A percentile compares a stretch with the other conserved stretches of the same genome.
These are phyloP conservation scores for Notocelia uddmanniana DNA, from an alignment of 2,888 invertebrate genomes.

Conservation along the genomic window DNA sequence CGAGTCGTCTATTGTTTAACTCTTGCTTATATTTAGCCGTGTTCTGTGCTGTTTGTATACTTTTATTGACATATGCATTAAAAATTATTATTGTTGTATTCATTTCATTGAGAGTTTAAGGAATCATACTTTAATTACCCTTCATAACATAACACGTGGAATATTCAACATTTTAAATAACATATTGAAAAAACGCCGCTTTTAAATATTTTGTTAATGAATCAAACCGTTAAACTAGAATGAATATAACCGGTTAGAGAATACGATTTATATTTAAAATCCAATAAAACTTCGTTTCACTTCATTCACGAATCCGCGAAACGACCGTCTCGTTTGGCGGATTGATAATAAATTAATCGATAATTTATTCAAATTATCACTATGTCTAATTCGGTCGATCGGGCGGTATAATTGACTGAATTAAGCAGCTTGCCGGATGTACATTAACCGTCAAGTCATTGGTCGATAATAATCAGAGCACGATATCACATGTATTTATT, in stretches of 20 bases:
- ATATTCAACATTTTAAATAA: not conserved
- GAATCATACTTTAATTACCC: too few relatives aligned
- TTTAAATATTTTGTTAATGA: not conserved
- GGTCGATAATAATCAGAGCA: too few relatives aligned
- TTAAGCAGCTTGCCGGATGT: too few relatives aligned
- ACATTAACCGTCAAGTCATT: too few relatives aligned
- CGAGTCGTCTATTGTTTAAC: too few relatives aligned
- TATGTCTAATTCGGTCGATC: constrained; percentile 18
- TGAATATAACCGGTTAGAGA: constrained; percentile 8
- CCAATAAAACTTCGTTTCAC: constrained; percentile 14
- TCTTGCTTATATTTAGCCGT: too few relatives aligned
- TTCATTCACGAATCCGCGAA: constrained; percentile 19
- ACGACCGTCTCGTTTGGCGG: not conserved
- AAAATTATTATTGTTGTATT: too few relatives aligned
- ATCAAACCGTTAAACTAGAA: not conserved
- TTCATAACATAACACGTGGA: not conserved
- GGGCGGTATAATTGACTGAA: not conserved
- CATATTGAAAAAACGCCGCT: not conserved
- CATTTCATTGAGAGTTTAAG: too few relatives aligned
- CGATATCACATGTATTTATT: too few relatives aligned
- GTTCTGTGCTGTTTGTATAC: too few relatives aligned
- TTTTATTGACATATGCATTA: too few relatives aligned
- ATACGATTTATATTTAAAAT: constrained; percentile 5
- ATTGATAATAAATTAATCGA: constrained; percentile 11
- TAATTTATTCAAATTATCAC: constrained; percentile 19